phyloP scores from a whole-genome alignment of 2,797 vertebrate species.

The Pseudocheirus occidentalis region DNA sequence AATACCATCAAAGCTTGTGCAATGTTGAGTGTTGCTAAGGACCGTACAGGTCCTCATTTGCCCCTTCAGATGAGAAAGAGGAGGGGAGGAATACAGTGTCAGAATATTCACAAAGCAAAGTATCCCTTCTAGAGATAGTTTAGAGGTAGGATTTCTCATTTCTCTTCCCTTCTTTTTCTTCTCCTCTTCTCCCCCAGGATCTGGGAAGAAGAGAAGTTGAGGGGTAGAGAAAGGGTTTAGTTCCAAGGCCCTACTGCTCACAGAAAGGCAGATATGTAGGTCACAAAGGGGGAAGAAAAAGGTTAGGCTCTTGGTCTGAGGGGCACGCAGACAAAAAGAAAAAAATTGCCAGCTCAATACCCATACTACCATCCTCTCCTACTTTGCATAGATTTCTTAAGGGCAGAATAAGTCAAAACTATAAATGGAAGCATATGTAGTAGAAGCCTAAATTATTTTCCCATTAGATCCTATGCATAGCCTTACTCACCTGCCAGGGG shows the following conservation, averaged over 20 bases:
- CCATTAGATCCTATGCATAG: neutral
- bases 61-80: neutral
- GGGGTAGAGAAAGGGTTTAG: neutral
- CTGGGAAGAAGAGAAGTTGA: neutral
- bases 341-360: neutral
- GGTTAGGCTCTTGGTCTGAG: neutral
- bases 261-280: neutral
- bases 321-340: neutral
- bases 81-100: neutral
- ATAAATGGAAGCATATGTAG: neutral
- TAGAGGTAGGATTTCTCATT: neutral
- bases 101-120: neutral
- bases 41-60: neutral
- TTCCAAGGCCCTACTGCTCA: neutral
- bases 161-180: neutral
- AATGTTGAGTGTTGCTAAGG: neutral
- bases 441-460: neutral
- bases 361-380: neutral
- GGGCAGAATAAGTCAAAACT: neutral
- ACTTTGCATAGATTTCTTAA: neutral
- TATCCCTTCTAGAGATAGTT: neutral
- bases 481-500: neutral
- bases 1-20: neutral
- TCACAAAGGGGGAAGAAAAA: neutral
- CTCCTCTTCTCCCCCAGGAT: neutral